phyloP scores from a whole-genome alignment of 2,888 invertebrate genomes.

The Melieria omissa region DNA sequence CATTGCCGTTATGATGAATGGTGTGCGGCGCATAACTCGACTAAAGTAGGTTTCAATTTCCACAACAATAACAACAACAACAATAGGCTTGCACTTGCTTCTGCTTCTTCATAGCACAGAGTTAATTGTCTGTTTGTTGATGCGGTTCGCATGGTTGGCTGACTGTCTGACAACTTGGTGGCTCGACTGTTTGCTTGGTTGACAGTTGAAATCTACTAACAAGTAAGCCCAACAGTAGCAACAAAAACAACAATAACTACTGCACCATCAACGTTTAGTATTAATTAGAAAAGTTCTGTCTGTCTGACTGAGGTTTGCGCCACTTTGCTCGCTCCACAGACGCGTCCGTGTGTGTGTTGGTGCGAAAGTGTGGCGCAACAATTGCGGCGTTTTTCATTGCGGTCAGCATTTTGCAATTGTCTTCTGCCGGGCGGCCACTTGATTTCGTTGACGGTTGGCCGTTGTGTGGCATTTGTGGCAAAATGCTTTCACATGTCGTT shows the following conservation, averaged over 20 bases:
- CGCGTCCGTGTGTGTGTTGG: too few species aligned
- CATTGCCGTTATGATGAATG: too few species aligned
- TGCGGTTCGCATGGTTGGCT: conserved; percentile 8
- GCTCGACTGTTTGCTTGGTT: not conserved
- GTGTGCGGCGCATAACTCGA: too few species aligned
- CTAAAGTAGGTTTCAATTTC: conserved; percentile 33
- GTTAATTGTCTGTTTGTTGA: conserved; percentile 19
- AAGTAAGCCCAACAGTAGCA: not conserved
- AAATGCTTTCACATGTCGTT: too few species aligned
- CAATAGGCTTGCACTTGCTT: not conserved
- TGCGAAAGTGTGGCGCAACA: too few species aligned
- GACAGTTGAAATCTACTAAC: not conserved
- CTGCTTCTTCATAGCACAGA: conserved; percentile 22
- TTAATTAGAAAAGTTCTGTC: conserved; percentile 42
- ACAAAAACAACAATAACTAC: not conserved
- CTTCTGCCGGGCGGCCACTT: too few species aligned
- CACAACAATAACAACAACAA: conserved; percentile 12
- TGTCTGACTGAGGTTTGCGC: not conserved
- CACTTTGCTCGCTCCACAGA: not conserved
- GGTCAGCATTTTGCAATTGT: too few species aligned
- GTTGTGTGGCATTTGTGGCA: too few species aligned
- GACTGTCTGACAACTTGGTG: conserved; percentile 1
- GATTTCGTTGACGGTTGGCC: too few species aligned
- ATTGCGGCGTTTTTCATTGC: too few species aligned
- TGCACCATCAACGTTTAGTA: not conserved